A percentile compares a stretch with the other conserved stretches of the same genome.
Conservation (phyloP, 2,797 vertebrate species). For the Gallirallus australis region DNA sequence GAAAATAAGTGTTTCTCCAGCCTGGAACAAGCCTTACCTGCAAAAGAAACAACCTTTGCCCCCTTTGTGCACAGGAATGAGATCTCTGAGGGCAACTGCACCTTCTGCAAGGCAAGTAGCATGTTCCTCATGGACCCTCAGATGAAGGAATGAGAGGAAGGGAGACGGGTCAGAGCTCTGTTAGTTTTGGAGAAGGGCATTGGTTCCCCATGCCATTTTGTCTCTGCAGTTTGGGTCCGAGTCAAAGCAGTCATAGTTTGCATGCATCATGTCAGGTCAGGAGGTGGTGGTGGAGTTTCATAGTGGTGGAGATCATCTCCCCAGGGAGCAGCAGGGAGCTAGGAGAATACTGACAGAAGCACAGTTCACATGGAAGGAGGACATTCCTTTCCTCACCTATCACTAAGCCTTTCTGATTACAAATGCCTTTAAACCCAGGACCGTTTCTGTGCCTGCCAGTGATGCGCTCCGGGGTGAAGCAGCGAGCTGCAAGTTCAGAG, state of each 20-base stretch:
- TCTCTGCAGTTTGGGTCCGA: not conserved
- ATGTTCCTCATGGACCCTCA: not conserved
- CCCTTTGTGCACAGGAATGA: not conserved
- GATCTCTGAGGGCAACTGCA: not conserved
- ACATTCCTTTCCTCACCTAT: not conserved
- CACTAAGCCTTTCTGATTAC: conserved; percentile 17
- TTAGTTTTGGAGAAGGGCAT: not conserved
- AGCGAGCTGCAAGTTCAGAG: not conserved
- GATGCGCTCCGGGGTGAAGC: not conserved
- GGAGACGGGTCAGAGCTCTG: not conserved
- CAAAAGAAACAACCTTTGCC: not conserved
- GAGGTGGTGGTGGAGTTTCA: not conserved
- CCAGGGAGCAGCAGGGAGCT: not conserved
- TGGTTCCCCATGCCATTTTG: not conserved
- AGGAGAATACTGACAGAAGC: not conserved
- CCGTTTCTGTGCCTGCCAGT: not conserved
- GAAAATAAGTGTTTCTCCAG: not conserved
- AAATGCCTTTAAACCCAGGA: conserved; percentile 35
- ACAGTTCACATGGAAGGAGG: not conserved
- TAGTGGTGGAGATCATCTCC: not conserved
- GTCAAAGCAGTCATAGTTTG: not conserved
- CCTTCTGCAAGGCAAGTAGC: not conserved
- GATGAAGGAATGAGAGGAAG: not conserved
- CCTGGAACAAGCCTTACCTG: not conserved
- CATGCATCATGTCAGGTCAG: not conserved